Base-by-base conservation (phyloP, 1,140 invertebrate species). In the Delia radicum region DNA sequence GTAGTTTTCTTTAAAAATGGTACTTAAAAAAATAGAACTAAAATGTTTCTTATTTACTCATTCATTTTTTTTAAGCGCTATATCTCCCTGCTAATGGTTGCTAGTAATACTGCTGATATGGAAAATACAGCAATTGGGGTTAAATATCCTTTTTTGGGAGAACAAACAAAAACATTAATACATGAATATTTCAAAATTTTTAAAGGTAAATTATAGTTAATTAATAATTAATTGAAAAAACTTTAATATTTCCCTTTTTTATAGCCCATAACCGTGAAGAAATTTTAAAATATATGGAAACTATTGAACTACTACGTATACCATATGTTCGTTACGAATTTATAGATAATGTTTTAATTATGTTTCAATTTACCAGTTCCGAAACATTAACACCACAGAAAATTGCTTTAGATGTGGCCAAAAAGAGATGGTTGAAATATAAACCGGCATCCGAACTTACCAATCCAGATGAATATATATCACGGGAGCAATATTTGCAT, bases 321-420 rank as follows among this genome's bases (percentile, higher is more conserved):
- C 77, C 77, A 0, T 78, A 67, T 31, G 75, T 78, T 8, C 77
- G 77, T 18, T 78, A 74, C 31, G 75, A 76, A 18, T 78, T 76
- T 24, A 78, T 78, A 7, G 75, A 78, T 73, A 46, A 73, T 13
- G 75, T 78, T 72, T 33, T 78, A 24, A 48, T 75, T 13, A 42
- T 75, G 31, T 77, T 77, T 48, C 48, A 72, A 27, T 74, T 72
- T 33, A 31, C 75, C 12, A 67, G 69, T n/a, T 42, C 18, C 5
- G 73, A 62, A 18, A 33, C 72, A 13, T 55, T 75, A 21, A 48
- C 67, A 10, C 77, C 77, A 12, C 48, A 74, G 46, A 78, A 78
- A 33, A 69, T 78, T 18, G 65, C 69, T 10, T n/a, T 74, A 6
- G 73, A 78, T 28, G 37, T 78, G 18, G 29, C 31, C n/a, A 78